phyloP scores from a whole-genome alignment of 1,140 invertebrate species.

The Nylanderia fulva region DNA sequence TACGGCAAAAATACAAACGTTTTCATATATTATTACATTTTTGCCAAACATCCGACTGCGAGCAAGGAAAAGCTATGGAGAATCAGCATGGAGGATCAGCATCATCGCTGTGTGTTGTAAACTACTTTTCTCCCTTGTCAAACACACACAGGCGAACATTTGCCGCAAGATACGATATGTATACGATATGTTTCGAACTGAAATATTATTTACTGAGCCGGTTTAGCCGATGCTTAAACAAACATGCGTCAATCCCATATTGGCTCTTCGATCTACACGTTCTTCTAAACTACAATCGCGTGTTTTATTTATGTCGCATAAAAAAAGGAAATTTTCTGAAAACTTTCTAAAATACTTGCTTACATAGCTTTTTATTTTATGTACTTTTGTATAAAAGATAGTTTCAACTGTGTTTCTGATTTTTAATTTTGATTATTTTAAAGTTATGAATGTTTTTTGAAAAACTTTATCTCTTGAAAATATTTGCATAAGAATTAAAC shows the following conservation, averaged over 20 bases:
- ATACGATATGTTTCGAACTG: neutral
- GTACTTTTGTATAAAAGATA: neutral
- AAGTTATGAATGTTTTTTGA: neutral
- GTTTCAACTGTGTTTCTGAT: too few species aligned
- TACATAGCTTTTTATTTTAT: neutral
- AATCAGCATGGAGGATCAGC: conserved; percentile 28
- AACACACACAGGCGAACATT: conserved; percentile 30
- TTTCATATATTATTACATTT: conserved; percentile 28
- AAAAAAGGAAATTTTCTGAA: neutral
- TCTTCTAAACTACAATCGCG: neutral
- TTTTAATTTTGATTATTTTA: neutral
- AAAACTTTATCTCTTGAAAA: neutral
- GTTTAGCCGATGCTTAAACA: conserved; percentile 32
- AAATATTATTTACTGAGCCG: conserved; percentile 29
- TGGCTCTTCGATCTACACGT: neutral
- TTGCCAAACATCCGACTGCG: neutral
- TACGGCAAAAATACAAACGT: conserved; percentile 19
- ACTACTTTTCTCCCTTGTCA: conserved; percentile 29
- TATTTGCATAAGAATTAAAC: neutral
- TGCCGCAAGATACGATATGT: neutral
- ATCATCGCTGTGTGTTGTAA: conserved; percentile 17
- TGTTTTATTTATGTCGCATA: neutral
- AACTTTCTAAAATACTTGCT: neutral
- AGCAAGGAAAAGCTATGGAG: neutral
- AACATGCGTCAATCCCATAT: conserved; percentile 29